Evolutionary conservation across 2,113 vertebrate genomes (phyloP).

Genomic region (Archocentrus centrarchus): DNA sequence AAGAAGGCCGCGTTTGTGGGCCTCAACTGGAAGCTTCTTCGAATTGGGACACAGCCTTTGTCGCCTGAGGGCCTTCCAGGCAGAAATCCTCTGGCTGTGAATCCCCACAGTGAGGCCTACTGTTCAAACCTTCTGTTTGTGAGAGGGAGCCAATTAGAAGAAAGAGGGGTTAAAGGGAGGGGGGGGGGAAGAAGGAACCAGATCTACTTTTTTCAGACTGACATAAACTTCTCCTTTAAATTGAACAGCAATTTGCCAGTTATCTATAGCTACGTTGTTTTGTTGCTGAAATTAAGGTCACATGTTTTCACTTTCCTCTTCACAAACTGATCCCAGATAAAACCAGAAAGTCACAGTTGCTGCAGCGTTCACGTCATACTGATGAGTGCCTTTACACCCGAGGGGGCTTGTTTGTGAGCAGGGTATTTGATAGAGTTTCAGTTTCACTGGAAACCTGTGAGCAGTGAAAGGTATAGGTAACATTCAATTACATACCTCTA

Average conservation of each 20-base stretch:
- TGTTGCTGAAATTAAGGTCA: neutral
- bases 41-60: too few relatives aligned
- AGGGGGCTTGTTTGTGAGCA: slow-evolving; percentile 29
- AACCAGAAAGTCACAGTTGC: slow-evolving; percentile 12
- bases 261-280: neutral
- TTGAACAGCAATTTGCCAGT: neutral
- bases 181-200: too few relatives aligned
- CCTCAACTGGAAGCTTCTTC: too few relatives aligned
- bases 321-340: neutral
- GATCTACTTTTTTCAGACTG: too few relatives aligned
- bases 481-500: slow-evolving; percentile 66
- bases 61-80: neutral
- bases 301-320: neutral
- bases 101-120: too few relatives aligned
- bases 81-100: neutral
- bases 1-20: too few relatives aligned
- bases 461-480: slow-evolving; percentile 55
- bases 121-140: too few relatives aligned
- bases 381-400: neutral
- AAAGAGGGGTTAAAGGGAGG: too few relatives aligned
- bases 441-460: slow-evolving; percentile 17
- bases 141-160: too few relatives aligned
- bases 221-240: neutral
- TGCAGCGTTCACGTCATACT: neutral
- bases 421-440: slow-evolving; percentile 45